These are phyloP conservation scores for Trachelus troglodyta DNA, from an alignment of 2,888 invertebrate genomes.

Conservation along the genomic window DNA sequence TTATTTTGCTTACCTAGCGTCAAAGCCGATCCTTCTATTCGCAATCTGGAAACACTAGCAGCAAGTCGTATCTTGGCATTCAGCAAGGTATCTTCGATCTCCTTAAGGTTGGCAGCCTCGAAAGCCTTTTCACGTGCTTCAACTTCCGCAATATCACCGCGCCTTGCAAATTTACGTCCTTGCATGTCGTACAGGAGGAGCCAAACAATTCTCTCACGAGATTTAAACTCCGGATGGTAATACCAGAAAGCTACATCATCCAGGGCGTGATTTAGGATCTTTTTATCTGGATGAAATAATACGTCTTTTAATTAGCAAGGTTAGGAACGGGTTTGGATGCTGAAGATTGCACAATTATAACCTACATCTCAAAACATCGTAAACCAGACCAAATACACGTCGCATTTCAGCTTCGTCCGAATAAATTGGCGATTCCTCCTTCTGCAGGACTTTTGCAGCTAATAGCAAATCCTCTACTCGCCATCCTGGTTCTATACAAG, in stretches of 20 bases:
- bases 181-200: constrained; percentile 78
- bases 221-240: constrained; percentile 66
- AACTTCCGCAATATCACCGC: constrained; percentile 35
- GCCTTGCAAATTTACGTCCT: constrained; percentile 69
- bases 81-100: constrained; percentile 76
- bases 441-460: constrained; percentile 49
- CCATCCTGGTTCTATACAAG: constrained; percentile 52
- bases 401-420: constrained; percentile 79
- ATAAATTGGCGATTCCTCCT: constrained; percentile 34
- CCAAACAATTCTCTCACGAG: constrained; percentile 70
- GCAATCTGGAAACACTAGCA: constrained; percentile 80
- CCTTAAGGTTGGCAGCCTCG: constrained; percentile 59
- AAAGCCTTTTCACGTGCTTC: constrained; percentile 40
- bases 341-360: neutral
- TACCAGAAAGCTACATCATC: constrained; percentile 74
- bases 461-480: constrained; percentile 52
- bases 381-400: constrained; percentile 78
- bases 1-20: constrained; percentile 63
- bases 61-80: constrained; percentile 76
- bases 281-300: constrained; percentile 70
- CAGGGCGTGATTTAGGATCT: constrained; percentile 74
- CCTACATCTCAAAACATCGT: constrained; percentile 82
- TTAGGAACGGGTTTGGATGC: neutral
- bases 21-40: constrained; percentile 80
- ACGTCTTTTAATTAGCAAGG: neutral